Percentiles rank a stretch among this genome's conserved stretches.
Conservation (phyloP, 2,888 invertebrate genomes). For the Ryuthela nishihirai region DNA sequence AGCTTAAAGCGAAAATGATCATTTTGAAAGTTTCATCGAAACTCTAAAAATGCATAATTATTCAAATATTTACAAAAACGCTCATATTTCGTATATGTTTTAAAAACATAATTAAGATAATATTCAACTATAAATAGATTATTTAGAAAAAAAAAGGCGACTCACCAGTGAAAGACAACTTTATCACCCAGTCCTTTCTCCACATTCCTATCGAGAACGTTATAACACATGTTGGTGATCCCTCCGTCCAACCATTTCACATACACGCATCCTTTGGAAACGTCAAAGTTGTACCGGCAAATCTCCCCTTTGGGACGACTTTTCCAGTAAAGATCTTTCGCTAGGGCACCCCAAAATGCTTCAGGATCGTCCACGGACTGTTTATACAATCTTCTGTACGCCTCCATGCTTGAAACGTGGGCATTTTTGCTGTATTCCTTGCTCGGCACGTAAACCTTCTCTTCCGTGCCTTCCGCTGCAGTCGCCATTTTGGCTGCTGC, state of each 20-base stretch:
- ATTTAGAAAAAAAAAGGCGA: slow-evolving; percentile 36
- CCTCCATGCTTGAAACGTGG: slow-evolving; percentile 55
- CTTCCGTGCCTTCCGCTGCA: not conserved
- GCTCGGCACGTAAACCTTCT: slow-evolving; percentile 16
- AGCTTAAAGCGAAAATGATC: no score
- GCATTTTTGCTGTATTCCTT: slow-evolving; percentile 4
- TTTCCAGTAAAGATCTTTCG: slow-evolving; percentile 87
- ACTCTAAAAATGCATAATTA: no score
- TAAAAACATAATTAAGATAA: not conserved
- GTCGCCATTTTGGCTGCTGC: slow-evolving; percentile 18
- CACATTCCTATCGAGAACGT: slow-evolving; percentile 87
- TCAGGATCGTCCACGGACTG: slow-evolving; percentile 83
- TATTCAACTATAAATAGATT: not conserved
- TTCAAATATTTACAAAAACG: no score
- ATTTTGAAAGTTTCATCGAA: no score
- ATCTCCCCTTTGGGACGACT: slow-evolving; percentile 65
- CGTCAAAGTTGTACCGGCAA: slow-evolving; percentile 86
- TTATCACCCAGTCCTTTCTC: slow-evolving; percentile 83
- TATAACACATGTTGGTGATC: slow-evolving; percentile 92
- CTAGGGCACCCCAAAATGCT: slow-evolving; percentile 88
- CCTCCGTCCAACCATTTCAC: slow-evolving; percentile 95
- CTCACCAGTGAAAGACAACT: slow-evolving; percentile 93
- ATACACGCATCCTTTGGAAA: slow-evolving; percentile 79
- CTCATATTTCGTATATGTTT: no score
- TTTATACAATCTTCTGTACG: slow-evolving; percentile 78